These are phyloP conservation scores for Odontophorus gujanensis DNA, from an alignment of 2,113 vertebrate genomes.

Conservation along the genomic window DNA sequence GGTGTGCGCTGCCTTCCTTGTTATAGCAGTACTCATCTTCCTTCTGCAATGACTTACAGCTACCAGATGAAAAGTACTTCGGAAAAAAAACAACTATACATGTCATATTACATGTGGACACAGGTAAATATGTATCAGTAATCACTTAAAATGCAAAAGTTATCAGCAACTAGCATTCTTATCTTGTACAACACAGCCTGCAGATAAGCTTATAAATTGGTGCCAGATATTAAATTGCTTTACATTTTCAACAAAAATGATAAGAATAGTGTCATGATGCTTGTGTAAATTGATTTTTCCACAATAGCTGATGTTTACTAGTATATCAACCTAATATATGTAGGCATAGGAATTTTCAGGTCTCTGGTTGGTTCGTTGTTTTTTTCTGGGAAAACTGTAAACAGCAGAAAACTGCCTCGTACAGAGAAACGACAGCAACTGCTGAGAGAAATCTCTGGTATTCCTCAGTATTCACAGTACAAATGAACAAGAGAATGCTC, in stretches of 20 bases:
- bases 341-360: not conserved
- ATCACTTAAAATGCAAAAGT: not conserved
- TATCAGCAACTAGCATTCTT: not conserved
- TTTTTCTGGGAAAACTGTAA: not conserved
- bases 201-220: not conserved
- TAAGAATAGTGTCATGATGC: not conserved
- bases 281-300: not conserved
- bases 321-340: not conserved
- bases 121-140: not conserved
- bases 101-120: not conserved
- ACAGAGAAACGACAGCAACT: not conserved
- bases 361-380: not conserved
- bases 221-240: not conserved
- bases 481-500: not conserved
- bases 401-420: not conserved
- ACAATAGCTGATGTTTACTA: not conserved
- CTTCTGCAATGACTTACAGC: not conserved
- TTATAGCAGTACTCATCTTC: not conserved
- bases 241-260: not conserved
- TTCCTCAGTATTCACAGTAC: not conserved
- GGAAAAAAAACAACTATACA: not conserved
- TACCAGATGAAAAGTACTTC: not conserved
- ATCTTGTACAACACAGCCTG: not conserved
- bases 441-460: not conserved
- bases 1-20: not conserved